Evolutionary conservation across 2,797 vertebrate genomes (phyloP).

Genomic region (Numenius phaeopus): DNA sequence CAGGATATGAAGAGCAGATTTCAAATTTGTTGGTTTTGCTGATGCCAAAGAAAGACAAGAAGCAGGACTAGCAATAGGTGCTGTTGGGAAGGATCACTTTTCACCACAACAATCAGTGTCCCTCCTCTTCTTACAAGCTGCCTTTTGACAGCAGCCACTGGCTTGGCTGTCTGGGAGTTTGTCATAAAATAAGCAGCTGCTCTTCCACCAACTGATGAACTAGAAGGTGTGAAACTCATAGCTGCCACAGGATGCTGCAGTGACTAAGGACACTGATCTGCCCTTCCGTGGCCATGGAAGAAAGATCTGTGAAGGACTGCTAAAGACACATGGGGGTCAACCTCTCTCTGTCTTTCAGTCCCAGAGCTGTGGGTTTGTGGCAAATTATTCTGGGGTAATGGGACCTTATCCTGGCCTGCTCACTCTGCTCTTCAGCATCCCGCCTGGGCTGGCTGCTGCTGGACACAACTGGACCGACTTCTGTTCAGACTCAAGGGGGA

Average conservation of each 20-base stretch:
- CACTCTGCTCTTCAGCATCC: background rate
- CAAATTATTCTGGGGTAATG: background rate
- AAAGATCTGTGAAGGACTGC: background rate
- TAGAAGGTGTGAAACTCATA: background rate
- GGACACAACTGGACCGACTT: background rate
- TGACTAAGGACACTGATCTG: background rate
- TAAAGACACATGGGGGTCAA: background rate
- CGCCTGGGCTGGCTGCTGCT: fast-evolving
- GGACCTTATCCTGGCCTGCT: background rate
- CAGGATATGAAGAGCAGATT: background rate
- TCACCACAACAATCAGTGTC: background rate
- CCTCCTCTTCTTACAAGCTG: background rate
- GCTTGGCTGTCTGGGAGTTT: background rate
- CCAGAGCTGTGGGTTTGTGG: background rate
- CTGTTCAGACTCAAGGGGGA: background rate
- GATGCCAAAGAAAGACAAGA: background rate
- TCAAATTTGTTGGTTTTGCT: background rate
- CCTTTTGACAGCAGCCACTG: background rate
- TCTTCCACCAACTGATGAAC: background rate
- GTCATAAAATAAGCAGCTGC: background rate
- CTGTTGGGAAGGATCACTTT: background rate
- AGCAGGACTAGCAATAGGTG: background rate
- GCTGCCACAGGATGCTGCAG: background rate
- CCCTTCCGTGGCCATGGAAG: background rate
- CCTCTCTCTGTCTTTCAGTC: background rate